Percentiles rank a stretch among this genome's conserved stretches.
phyloP scores from a whole-genome alignment of 2,113 vertebrate species.

The Daphoenositta chrysoptera region DNA sequence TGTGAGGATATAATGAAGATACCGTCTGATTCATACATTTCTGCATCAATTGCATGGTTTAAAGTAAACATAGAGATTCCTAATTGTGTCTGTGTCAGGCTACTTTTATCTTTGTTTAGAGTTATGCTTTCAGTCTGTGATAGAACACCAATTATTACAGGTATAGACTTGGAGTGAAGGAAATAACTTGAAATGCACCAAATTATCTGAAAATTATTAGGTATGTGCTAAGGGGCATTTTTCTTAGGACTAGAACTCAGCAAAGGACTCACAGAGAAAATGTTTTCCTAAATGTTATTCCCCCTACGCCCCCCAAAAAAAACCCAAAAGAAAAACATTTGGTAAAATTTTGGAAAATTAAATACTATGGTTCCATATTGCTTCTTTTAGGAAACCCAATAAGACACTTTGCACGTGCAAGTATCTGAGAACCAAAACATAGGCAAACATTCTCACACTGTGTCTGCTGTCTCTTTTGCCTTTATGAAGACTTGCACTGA shows the following conservation, averaged over 20 bases:
- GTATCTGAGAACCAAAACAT: neutral
- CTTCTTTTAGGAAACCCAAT: neutral
- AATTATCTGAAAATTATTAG: neutral
- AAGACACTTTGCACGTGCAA: neutral
- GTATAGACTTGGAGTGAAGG: constrained; percentile 20
- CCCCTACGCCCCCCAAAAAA: fast-evolving
- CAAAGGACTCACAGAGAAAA: neutral
- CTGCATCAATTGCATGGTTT: constrained; percentile 58
- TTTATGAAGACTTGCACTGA: neutral
- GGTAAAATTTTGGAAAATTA: neutral
- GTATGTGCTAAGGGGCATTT: neutral
- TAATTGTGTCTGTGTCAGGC: constrained; percentile 71
- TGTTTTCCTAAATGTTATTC: neutral
- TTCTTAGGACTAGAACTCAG: neutral
- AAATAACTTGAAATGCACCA: constrained; percentile 31
- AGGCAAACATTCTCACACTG: neutral
- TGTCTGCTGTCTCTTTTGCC: neutral
- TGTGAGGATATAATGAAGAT: constrained; percentile 39
- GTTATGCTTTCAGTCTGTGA: constrained; percentile 3
- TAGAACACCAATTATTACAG: constrained; percentile 55
- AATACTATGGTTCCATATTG: neutral
- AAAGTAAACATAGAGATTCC: constrained; percentile 53
- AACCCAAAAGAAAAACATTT: neutral
- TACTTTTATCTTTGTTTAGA: constrained; percentile 63
- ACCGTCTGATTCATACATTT: constrained; percentile 48